A percentile compares a stretch with the other conserved stretches of the same genome.
Conservation (phyloP, 2,888 invertebrate genomes). For the Acronicta leporina region DNA sequence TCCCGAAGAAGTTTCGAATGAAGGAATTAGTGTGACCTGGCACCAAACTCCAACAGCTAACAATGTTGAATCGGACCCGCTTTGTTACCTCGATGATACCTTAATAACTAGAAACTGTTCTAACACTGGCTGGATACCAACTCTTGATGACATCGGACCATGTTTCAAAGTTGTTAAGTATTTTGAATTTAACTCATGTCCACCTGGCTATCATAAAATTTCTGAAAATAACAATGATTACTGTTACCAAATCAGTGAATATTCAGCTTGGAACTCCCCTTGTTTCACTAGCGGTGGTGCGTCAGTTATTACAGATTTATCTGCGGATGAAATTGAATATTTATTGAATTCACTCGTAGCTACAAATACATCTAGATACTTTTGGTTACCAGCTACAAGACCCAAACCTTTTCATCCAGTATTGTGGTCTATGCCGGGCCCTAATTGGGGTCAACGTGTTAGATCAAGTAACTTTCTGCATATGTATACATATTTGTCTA, state of each 20-base stretch:
- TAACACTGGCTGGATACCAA: conserved; percentile 71
- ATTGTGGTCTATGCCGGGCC: conserved; percentile 85
- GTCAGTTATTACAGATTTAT: conserved; percentile 77
- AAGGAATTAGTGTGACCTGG: conserved; percentile 75
- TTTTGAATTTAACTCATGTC: conserved; percentile 71
- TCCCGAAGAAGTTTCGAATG: conserved; percentile 69
- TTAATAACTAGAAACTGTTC: conserved; percentile 75
- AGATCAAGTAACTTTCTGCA: conserved; percentile 57
- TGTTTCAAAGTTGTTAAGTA: conserved; percentile 69
- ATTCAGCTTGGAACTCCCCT: conserved; percentile 75
- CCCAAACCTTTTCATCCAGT: conserved; percentile 78
- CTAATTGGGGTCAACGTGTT: conserved; percentile 74
- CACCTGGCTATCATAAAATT: conserved; percentile 74
- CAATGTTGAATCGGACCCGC: conserved; percentile 72
- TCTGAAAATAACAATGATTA: conserved; percentile 70
- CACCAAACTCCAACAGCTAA: conserved; percentile 63
- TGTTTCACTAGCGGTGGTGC: conserved; percentile 80
- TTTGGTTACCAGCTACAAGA: conserved; percentile 87
- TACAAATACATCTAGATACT: conserved; percentile 66
- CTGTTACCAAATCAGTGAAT: conserved; percentile 73
- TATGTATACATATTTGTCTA: conserved; percentile 60
- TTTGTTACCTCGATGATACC: conserved; percentile 69
- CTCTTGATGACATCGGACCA: conserved; percentile 63
- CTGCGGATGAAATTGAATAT: conserved; percentile 64
- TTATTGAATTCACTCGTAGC: conserved; percentile 69